A percentile compares a stretch with the other conserved stretches of the same genome.
Conservation (phyloP, 2,113 vertebrate genomes). For the Tautogolabrus adspersus region DNA sequence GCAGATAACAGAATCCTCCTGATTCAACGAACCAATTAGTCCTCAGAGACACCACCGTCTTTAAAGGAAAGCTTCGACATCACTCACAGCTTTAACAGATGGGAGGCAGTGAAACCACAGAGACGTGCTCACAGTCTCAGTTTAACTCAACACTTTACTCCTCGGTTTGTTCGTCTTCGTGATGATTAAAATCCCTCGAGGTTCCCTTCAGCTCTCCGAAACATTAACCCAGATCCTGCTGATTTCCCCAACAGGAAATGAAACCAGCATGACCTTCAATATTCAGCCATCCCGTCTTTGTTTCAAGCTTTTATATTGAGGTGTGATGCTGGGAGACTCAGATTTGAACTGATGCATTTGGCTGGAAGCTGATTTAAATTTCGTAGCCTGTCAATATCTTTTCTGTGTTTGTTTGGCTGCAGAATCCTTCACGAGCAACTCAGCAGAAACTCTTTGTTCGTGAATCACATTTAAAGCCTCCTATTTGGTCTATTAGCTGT, state of each 20-base stretch:
- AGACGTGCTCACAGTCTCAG: neutral
- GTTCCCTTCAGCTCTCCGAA: neutral
- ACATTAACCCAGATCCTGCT: constrained; percentile 26
- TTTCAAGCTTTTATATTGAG: neutral
- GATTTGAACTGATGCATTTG: too few relatives aligned
- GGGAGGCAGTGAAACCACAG: neutral
- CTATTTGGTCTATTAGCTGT: too few relatives aligned
- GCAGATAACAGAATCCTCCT: constrained; percentile 6
- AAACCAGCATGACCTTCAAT: neutral
- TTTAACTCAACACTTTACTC: neutral
- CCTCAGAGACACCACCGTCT: neutral
- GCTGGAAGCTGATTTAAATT: neutral
- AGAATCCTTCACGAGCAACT: too few relatives aligned
- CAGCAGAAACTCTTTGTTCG: too few relatives aligned
- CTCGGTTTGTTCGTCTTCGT: neutral
- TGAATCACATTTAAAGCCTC: too few relatives aligned
- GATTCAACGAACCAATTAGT: constrained; percentile 4
- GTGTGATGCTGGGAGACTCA: neutral
- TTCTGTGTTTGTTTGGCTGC: too few relatives aligned
- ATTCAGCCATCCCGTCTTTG: neutral
- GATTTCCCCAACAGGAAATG: neutral
- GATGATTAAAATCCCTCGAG: neutral
- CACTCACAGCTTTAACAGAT: neutral
- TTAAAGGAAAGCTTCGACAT: neutral
- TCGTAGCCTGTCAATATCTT: too few relatives aligned